Conservation (phyloP, 2,113 vertebrate genomes). For the Synchiropus splendidus region DNA sequence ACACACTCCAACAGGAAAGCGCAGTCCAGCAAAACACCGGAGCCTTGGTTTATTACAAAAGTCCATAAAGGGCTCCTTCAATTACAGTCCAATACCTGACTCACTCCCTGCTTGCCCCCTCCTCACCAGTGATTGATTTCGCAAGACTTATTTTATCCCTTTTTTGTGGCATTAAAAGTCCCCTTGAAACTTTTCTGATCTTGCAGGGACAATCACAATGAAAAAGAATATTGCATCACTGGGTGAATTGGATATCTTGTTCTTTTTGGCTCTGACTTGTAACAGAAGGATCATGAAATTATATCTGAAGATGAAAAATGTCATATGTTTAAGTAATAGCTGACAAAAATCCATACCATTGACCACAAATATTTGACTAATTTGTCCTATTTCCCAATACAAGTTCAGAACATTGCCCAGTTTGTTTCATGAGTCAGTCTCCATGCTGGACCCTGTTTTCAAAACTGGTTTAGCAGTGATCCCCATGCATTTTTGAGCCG, state of each 20-base stretch:
- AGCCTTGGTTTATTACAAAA: slow-evolving; percentile 12
- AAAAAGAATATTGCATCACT: slow-evolving; percentile 8
- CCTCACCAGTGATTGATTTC: slow-evolving; percentile 3
- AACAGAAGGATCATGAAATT: background rate
- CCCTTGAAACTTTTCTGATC: slow-evolving; percentile 14
- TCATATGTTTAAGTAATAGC: background rate
- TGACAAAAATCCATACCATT: too few relatives aligned
- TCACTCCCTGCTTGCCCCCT: slow-evolving; percentile 2
- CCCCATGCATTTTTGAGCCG: too few relatives aligned
- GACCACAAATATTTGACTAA: too few relatives aligned
- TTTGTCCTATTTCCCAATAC: too few relatives aligned
- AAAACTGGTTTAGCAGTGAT: too few relatives aligned
- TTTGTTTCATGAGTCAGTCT: too few relatives aligned
- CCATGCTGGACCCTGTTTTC: too few relatives aligned
- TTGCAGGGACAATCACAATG: slow-evolving; percentile 3
- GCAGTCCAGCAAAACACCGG: slow-evolving; percentile 2
- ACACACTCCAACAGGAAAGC: slow-evolving; percentile 4
- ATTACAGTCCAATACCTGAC: slow-evolving; percentile 12
- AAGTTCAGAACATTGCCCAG: too few relatives aligned
- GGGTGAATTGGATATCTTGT: slow-evolving; percentile 14
- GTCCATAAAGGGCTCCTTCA: slow-evolving; percentile 21
- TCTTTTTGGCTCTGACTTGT: background rate
- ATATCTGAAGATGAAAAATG: background rate
- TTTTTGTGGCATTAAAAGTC: slow-evolving; percentile 18
- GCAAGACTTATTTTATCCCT: slow-evolving; percentile 14